Evolutionary conservation across 1,140 invertebrate species (phyloP).

Genomic region (Campoletis sonorensis): DNA sequence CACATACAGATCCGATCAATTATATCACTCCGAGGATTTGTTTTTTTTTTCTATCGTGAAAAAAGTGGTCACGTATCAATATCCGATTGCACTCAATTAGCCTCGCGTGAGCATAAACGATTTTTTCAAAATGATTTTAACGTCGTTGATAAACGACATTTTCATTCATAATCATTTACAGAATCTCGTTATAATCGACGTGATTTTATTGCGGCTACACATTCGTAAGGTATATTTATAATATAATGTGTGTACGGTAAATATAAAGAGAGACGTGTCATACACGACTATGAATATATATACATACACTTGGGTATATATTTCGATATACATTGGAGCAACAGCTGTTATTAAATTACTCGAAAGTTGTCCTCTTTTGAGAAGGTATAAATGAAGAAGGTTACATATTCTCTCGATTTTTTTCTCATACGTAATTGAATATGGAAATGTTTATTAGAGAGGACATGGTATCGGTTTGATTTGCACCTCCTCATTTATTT

Average conservation of each 20-base stretch:
- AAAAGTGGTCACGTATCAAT: conserved; percentile 33
- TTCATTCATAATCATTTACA: not conserved
- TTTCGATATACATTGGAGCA: conserved; percentile 69
- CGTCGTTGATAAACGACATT: conserved; percentile 2
- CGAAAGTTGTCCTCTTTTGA: not conserved
- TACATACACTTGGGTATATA: not conserved
- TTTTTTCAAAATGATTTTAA: not conserved
- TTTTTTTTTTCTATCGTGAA: conserved; percentile 20
- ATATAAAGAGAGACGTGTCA: conserved; percentile 58
- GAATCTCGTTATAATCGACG: not conserved
- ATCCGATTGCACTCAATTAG: conserved; percentile 20
- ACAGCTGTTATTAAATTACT: conserved; percentile 59
- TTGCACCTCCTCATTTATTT: too few species aligned
- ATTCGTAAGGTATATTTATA: conserved; percentile 32
- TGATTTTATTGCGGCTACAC: conserved; percentile 39
- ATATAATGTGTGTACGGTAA: conserved; percentile 47
- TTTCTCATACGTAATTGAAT: too few species aligned
- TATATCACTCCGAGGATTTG: not conserved
- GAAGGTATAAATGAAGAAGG: too few species aligned
- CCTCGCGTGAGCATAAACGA: not conserved
- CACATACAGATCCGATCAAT: not conserved
- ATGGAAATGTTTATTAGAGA: not conserved
- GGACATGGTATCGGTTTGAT: too few species aligned
- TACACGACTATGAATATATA: conserved; percentile 65
- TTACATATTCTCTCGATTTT: too few species aligned